Conservation (phyloP, 2,797 vertebrate genomes). For the Leptatherina wallacei region DNA sequence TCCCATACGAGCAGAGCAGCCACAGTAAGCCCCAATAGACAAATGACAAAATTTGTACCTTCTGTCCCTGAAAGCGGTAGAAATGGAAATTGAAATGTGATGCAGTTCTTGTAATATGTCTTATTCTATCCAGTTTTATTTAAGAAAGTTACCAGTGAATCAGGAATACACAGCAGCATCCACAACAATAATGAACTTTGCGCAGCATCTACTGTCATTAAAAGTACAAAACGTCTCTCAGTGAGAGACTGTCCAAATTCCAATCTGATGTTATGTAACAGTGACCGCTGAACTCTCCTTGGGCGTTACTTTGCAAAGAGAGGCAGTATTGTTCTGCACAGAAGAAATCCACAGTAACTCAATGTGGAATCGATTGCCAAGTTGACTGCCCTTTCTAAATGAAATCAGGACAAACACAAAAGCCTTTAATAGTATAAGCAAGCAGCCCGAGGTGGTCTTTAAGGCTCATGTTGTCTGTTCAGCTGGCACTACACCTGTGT, state of each 20-base stretch:
- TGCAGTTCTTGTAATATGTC: background rate
- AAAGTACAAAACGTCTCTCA: constrained; percentile 18
- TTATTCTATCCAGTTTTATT: background rate
- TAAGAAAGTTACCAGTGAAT: background rate
- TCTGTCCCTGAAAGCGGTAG: background rate
- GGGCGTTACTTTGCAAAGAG: constrained; percentile 43
- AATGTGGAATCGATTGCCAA: constrained; percentile 77
- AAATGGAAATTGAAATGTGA: background rate
- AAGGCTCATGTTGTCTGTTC: constrained; percentile 71
- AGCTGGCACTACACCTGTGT: constrained; percentile 73
- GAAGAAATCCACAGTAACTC: constrained; percentile 72
- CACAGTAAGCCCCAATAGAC: background rate
- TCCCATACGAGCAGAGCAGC: background rate
- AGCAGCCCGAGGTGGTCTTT: constrained; percentile 74
- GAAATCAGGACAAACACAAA: constrained; percentile 75
- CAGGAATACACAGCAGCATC: background rate
- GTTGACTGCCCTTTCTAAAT: constrained; percentile 79
- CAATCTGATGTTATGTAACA: constrained; percentile 22
- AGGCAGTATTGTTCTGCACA: constrained; percentile 61
- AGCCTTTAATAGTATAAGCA: constrained; percentile 78
- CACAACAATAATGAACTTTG: constrained; percentile 1
- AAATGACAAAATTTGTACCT: background rate
- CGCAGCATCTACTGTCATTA: constrained; percentile 1
- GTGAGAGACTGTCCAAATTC: constrained; percentile 21
- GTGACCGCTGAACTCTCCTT: constrained; percentile 18